Conservation (phyloP, 2,113 vertebrate species). For the Oryctolagus cuniculus region mOryCun1.1 NC_091439.1:47247501-47248000, state of each 20-base stretch:
- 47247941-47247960: not conserved
- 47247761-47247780: slow-evolving; percentile 71
- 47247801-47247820: slow-evolving; percentile 79
- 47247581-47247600: not conserved
- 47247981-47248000: slow-evolving; percentile 48
- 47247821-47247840: slow-evolving; percentile 62
- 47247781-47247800: slow-evolving; percentile 72
- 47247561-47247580: slow-evolving; percentile 19
- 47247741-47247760: slow-evolving; percentile 72
- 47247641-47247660: slow-evolving; percentile 56
- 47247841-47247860: slow-evolving; percentile 53
- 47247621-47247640: slow-evolving; percentile 33
- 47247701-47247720: slow-evolving; percentile 63
- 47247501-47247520: not conserved
- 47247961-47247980: not conserved
- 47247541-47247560: slow-evolving; percentile 55
- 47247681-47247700: slow-evolving; percentile 56
- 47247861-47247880: slow-evolving; percentile 69
- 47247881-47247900: not conserved
- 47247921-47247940: not conserved
- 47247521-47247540: slow-evolving; percentile 24
- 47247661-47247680: slow-evolving; percentile 59
- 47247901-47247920: not conserved
- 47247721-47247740: slow-evolving; percentile 68
- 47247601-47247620: slow-evolving; percentile 30